phyloP scores from a whole-genome alignment of 2,113 vertebrate species.

The Serilophus lunatus region DNA sequence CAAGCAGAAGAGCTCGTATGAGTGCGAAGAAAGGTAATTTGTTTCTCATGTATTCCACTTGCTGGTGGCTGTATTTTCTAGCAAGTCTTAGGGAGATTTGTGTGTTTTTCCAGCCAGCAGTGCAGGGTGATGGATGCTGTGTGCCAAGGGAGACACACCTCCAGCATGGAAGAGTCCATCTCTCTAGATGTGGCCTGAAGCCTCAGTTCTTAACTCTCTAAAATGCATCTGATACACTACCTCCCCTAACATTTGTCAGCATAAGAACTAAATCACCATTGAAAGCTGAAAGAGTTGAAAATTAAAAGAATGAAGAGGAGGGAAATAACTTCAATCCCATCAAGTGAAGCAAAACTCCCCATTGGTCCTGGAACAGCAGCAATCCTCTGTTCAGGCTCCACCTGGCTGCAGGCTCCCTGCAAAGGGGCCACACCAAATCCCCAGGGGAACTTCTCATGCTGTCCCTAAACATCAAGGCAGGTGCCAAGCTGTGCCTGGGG shows the following conservation, averaged over 20 bases:
- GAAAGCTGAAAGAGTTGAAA: not conserved
- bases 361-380: not conserved
- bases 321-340: not conserved
- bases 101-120: not conserved
- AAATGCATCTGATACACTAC: not conserved
- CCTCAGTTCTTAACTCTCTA: not conserved
- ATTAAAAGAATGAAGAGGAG: not conserved
- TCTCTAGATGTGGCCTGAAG: not conserved
- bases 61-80: not conserved
- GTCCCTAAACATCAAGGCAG: not conserved
- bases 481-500: not conserved
- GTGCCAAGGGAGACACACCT: not conserved
- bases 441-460: rapidly evolving
- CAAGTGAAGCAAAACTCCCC: not conserved
- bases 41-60: not conserved
- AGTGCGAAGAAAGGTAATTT: not conserved
- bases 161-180: not conserved
- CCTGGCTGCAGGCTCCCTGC: not conserved
- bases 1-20: rapidly evolving
- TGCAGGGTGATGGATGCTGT: not conserved
- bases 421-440: not conserved
- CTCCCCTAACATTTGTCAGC: not conserved
- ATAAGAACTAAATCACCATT: not conserved
- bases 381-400: not conserved
- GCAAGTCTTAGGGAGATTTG: rapidly evolving